Evolutionary conservation across 2,797 vertebrate species (phyloP).

Genomic region (Myotis planiceps): DNA sequence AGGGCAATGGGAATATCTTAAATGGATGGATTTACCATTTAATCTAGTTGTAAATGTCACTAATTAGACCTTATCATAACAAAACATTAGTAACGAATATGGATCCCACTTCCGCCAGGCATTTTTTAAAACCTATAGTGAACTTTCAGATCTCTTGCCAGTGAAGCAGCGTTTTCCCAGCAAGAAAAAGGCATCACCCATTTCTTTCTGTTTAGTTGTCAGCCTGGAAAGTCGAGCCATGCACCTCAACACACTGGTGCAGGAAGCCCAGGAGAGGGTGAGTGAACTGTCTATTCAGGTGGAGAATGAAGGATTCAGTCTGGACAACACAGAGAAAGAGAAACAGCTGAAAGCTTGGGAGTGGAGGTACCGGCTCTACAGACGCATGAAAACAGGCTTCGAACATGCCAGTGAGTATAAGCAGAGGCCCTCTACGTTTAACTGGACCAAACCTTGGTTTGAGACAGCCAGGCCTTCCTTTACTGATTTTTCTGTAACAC

Average conservation of each 20-base stretch:
- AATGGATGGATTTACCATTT: background rate
- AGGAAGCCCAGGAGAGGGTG: slow-evolving; percentile 93
- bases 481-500: background rate
- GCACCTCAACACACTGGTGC: slow-evolving; percentile 91
- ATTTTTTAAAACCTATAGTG: background rate
- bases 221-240: slow-evolving; percentile 91
- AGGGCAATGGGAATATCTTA: background rate
- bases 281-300: slow-evolving; percentile 90
- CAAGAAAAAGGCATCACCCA: background rate
- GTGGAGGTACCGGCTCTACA: slow-evolving; percentile 94
- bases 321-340: slow-evolving; percentile 92
- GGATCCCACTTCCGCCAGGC: background rate
- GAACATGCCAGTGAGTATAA: slow-evolving; percentile 94
- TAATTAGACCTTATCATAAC: background rate
- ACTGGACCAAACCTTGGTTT: background rate
- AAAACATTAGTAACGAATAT: background rate
- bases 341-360: slow-evolving; percentile 94
- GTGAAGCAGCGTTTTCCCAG: background rate
- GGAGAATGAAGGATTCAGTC: slow-evolving; percentile 89
- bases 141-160: background rate
- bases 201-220: slow-evolving; percentile 87
- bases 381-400: slow-evolving; percentile 94
- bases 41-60: background rate
- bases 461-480: slow-evolving; percentile 47
- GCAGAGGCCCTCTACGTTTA: background rate